Conservation (phyloP, 2,113 vertebrate genomes). For the Fulica atra region DNA sequence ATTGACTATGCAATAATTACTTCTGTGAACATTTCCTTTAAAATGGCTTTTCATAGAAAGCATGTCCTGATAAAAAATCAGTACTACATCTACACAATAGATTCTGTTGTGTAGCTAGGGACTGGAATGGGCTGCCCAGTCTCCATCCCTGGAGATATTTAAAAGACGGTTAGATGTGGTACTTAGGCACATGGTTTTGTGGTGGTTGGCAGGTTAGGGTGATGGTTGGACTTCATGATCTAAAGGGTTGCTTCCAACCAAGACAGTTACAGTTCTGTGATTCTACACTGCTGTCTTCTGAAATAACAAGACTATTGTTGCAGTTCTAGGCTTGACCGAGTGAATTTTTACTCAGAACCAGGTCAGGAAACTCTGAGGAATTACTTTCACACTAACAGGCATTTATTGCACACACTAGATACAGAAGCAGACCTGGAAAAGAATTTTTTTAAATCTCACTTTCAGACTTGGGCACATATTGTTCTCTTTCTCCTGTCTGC, state of each 20-base stretch:
- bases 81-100: background rate
- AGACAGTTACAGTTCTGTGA: too few relatives aligned
- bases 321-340: background rate
- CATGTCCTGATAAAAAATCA: background rate
- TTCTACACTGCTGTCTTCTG: background rate
- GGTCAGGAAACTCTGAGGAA: background rate
- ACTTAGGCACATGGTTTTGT: too few relatives aligned
- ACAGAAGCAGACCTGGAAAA: background rate
- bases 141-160: too few relatives aligned
- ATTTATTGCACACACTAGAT: background rate
- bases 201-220: too few relatives aligned
- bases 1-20: background rate
- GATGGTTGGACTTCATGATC: too few relatives aligned
- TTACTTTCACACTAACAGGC: background rate
- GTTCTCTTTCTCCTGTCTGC: background rate
- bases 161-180: too few relatives aligned
- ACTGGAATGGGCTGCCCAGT: too few relatives aligned
- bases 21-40: background rate
- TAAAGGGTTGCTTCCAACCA: too few relatives aligned
- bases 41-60: background rate
- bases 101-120: background rate
- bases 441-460: background rate
- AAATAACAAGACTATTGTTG: background rate
- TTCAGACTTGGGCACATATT: background rate
- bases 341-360: background rate